phyloP scores from a whole-genome alignment of 2,797 vertebrate genomes.

The Bradypodion pumilum region DNA sequence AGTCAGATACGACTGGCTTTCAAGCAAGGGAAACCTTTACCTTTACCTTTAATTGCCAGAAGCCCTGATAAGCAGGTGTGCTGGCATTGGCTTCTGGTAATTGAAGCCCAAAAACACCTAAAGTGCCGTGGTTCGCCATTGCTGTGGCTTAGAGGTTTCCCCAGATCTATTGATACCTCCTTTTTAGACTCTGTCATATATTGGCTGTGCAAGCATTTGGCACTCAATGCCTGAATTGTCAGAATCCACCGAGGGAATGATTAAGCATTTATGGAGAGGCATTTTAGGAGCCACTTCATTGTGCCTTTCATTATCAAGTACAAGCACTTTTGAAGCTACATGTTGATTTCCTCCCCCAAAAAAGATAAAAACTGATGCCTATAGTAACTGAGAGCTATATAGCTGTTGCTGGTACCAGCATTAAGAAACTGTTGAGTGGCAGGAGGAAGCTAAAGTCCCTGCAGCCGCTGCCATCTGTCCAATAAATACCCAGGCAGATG shows the following conservation, averaged over 20 bases:
- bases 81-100: no score
- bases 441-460: conserved; percentile 28
- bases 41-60: no score
- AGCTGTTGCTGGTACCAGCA: conserved; percentile 23
- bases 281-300: not conserved
- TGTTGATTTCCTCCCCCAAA: not conserved
- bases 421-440: conserved; percentile 27
- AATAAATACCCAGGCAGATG: conserved; percentile 25
- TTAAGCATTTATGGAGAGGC: not conserved
- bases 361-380: conserved; percentile 26
- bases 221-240: not conserved
- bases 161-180: not conserved
- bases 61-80: no score
- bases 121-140: no score
- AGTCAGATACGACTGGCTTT: no score
- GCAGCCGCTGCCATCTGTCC: conserved; percentile 20
- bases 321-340: not conserved
- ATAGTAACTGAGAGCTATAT: not conserved
- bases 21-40: no score
- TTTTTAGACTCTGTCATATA: not conserved
- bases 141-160: no score
- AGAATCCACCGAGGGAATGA: not conserved
- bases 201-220: not conserved
- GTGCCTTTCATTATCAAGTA: not conserved
- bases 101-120: no score